Evolutionary conservation across 2,888 invertebrate species (phyloP).

Genomic region (Rhingia campestris): DNA sequence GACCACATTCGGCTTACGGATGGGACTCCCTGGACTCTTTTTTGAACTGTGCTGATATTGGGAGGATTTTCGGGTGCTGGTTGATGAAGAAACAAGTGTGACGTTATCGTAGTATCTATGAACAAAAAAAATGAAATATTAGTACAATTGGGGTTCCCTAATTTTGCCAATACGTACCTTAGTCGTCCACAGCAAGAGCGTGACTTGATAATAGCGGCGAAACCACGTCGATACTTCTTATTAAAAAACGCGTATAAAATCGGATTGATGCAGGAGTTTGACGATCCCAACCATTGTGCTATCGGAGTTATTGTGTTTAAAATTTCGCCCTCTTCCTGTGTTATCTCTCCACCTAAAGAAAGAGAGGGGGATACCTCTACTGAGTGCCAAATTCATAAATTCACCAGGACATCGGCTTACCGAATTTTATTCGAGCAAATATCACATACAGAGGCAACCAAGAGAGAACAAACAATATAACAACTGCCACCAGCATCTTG

Average conservation of each 20-base stretch:
- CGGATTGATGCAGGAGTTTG: constrained; percentile 97
- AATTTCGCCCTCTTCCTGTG: constrained; percentile 91
- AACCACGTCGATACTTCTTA: constrained; percentile 95
- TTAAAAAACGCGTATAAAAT: constrained; percentile 97
- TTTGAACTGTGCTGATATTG: constrained; percentile 90
- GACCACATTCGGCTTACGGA: constrained; percentile 83
- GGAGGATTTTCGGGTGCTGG: constrained; percentile 92
- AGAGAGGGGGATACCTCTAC: background rate
- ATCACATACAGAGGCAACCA: constrained; percentile 96
- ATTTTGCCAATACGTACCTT: constrained; percentile 82
- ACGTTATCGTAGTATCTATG: constrained; percentile 91
- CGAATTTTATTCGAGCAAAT: constrained; percentile 93
- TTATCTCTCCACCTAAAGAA: constrained; percentile 82
- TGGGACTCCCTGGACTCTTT: constrained; percentile 84
- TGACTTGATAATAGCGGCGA: constrained; percentile 93
- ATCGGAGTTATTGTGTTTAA: constrained; percentile 92
- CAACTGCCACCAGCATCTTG: constrained; percentile 96
- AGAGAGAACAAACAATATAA: constrained; percentile 95
- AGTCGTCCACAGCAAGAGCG: constrained; percentile 93
- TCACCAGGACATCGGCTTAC: constrained; percentile 82
- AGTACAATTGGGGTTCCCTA: background rate
- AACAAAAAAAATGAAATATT: background rate
- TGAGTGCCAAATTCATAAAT: constrained; percentile 13
- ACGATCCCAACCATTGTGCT: constrained; percentile 95
- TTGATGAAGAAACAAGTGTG: constrained; percentile 92